Conservation (phyloP, 2,888 invertebrate genomes). For the Danaus chrysippus region DNA sequence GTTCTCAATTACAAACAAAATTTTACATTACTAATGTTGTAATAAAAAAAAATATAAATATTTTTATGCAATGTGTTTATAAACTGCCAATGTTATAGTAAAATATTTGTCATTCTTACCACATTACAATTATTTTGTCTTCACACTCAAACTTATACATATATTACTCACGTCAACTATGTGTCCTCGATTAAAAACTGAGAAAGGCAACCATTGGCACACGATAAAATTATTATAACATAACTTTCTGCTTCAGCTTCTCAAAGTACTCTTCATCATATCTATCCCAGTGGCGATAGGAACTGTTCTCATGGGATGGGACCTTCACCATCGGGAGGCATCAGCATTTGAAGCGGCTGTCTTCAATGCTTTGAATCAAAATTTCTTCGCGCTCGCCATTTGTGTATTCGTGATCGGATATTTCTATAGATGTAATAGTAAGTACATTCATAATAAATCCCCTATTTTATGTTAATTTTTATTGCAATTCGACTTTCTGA, state of each 20-base stretch:
- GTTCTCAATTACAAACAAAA: too few species aligned
- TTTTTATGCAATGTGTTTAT: too few species aligned
- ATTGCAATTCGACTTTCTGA: too few species aligned
- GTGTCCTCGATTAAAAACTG: not conserved
- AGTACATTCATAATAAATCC: constrained; percentile 37
- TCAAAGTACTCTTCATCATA: constrained; percentile 53
- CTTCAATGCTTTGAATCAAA: constrained; percentile 69
- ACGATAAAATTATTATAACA: not conserved
- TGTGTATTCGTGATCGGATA: constrained; percentile 67
- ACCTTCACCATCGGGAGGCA: constrained; percentile 65
- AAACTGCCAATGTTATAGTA: too few species aligned
- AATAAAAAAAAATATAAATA: too few species aligned
- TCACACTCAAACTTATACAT: too few species aligned
- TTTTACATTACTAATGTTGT: too few species aligned
- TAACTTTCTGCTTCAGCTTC: constrained; percentile 42
- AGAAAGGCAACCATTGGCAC: not conserved
- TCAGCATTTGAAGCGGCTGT: constrained; percentile 63
- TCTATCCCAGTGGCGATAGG: constrained; percentile 61
- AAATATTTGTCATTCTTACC: too few species aligned
- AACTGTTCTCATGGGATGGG: constrained; percentile 69
- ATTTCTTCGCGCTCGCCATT: constrained; percentile 69
- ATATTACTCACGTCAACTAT: not conserved
- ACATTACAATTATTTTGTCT: too few species aligned
- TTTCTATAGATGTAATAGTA: constrained; percentile 64
- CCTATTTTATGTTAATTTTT: too few species aligned